A percentile compares a stretch with the other conserved stretches of the same genome.
phyloP scores from a whole-genome alignment of 2,888 invertebrate genomes.

The Beris chalybata region DNA sequence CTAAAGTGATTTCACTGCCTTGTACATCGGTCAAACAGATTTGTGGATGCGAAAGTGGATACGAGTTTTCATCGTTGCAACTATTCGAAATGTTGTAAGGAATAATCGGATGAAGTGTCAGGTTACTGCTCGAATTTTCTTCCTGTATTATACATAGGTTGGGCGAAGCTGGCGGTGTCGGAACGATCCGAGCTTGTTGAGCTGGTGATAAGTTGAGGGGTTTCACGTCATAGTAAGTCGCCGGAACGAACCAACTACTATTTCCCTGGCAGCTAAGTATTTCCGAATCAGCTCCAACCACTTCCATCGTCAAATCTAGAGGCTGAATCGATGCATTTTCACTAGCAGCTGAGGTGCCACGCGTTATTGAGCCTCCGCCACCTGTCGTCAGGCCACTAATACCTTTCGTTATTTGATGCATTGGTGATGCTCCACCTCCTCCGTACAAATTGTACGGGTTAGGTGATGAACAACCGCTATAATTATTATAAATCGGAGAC shows the following conservation, averaged over 20 bases:
- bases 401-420: conserved; percentile 70
- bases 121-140: conserved; percentile 64
- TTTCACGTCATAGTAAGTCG: conserved; percentile 53
- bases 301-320: conserved; percentile 55
- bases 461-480: conserved; percentile 53
- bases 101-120: conserved; percentile 47
- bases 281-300: conserved; percentile 43
- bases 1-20: conserved; percentile 79
- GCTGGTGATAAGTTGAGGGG: conserved; percentile 55
- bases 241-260: conserved; percentile 50
- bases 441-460: conserved; percentile 48
- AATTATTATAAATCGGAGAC: conserved; percentile 59
- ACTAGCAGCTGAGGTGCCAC: conserved; percentile 66
- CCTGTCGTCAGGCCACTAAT: conserved; percentile 75
- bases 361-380: conserved; percentile 69
- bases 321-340: conserved; percentile 52
- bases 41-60: conserved; percentile 68
- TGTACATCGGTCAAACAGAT: conserved; percentile 91
- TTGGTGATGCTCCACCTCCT: conserved; percentile 59
- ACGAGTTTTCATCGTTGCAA: conserved; percentile 41
- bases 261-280: conserved; percentile 26
- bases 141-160: conserved; percentile 77
- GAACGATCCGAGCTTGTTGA: conserved; percentile 54
- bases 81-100: conserved; percentile 14
- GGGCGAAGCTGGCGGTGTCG: conserved; percentile 56